phyloP scores from a whole-genome alignment of 2,113 vertebrate species.

The Cinclus mexicanus region DNA sequence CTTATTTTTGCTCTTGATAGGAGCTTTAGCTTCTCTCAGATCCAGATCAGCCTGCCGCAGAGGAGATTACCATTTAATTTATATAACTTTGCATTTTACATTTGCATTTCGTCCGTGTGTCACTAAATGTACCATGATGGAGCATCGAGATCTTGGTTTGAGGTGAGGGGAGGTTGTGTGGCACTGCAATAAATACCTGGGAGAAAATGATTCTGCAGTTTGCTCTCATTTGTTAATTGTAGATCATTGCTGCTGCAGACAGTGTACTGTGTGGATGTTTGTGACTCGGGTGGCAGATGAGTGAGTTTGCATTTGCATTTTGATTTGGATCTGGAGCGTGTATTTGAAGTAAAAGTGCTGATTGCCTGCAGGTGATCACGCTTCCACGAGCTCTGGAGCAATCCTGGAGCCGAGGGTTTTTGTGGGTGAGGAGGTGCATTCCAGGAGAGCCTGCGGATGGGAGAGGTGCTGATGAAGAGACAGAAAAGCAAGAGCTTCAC shows the following conservation, averaged over 20 bases:
- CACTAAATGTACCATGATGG: not conserved
- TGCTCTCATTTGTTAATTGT: not conserved
- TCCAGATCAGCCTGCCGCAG: not conserved
- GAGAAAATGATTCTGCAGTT: not conserved
- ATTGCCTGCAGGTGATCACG: not conserved
- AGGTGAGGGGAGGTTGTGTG: not conserved
- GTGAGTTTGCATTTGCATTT: not conserved
- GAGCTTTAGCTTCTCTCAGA: not conserved
- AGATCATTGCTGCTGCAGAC: not conserved
- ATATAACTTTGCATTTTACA: not conserved
- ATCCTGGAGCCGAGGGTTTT: not conserved
- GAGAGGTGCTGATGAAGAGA: not conserved
- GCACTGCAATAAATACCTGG: not conserved
- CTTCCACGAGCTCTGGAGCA: too few species aligned
- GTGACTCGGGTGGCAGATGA: not conserved
- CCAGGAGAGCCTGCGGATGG: not conserved
- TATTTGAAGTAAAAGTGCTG: not conserved
- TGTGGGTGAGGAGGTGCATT: not conserved
- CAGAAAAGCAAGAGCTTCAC: not conserved
- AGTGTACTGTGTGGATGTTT: not conserved
- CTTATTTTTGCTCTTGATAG: not conserved
- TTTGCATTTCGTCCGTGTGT: not conserved
- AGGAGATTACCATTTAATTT: not conserved
- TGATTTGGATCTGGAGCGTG: not conserved
- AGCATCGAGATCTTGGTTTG: not conserved